Conservation (phyloP, 2,797 vertebrate genomes). For the Aplochiton taeniatus region DNA sequence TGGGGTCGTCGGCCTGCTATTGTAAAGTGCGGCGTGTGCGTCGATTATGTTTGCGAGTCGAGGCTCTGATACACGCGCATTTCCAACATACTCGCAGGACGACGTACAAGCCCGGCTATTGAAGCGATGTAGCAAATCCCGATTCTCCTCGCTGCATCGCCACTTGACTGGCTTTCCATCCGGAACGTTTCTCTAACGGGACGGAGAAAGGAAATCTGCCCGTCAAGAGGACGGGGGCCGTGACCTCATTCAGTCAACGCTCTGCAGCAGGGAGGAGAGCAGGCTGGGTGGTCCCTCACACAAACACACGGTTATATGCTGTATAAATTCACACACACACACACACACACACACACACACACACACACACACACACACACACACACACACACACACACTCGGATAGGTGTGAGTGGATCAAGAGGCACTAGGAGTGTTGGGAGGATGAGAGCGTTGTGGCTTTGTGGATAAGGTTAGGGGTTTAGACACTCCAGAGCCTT, state of each 20-base stretch:
- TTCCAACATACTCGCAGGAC: constrained; percentile 2
- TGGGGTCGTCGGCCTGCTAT: too few relatives aligned
- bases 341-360: not conserved
- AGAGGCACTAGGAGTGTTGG: not conserved
- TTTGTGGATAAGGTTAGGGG: not conserved
- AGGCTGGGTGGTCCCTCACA: constrained; percentile 2
- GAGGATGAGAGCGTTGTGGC: not conserved
- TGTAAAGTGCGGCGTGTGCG: not conserved
- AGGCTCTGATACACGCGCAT: not conserved
- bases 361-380: not conserved
- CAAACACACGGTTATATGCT: too few relatives aligned
- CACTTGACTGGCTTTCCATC: constrained; percentile 61
- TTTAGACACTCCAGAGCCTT: not conserved
- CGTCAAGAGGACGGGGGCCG: constrained; percentile 37
- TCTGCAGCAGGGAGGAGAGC: constrained; percentile 11
- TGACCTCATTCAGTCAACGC: constrained; percentile 58
- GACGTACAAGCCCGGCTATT: constrained; percentile 17
- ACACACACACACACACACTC: not conserved
- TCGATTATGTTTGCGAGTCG: too few relatives aligned
- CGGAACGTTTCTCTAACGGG: constrained; percentile 46
- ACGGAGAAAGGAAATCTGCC: constrained; percentile 36
- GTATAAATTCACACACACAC: too few relatives aligned
- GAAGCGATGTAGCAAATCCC: constrained; percentile 54
- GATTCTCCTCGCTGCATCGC: constrained; percentile 57
- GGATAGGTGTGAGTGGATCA: too few relatives aligned